These are phyloP conservation scores for Aramus guarauna DNA, from an alignment of 2,113 vertebrate species.

Conservation along the genomic window DNA sequence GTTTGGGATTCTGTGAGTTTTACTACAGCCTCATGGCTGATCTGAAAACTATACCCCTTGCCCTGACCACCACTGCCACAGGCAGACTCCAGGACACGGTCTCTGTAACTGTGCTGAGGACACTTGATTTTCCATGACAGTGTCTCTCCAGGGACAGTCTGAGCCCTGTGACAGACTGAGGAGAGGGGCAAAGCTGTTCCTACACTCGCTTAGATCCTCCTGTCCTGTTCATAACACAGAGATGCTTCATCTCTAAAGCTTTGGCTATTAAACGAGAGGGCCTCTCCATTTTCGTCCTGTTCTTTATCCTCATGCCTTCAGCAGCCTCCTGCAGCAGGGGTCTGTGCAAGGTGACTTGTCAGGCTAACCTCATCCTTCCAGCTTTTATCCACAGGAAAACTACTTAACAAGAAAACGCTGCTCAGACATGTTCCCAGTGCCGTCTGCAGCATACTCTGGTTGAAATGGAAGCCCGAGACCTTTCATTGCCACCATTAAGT, in stretches of 20 bases:
- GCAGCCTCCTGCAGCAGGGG: neutral
- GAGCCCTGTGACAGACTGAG: accelerated
- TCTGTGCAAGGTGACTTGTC: neutral
- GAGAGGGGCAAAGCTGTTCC: neutral
- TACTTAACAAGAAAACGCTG: neutral
- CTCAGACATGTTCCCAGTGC: neutral
- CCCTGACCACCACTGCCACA: neutral
- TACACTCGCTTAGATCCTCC: neutral
- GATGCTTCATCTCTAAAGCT: neutral
- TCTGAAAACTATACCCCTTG: neutral
- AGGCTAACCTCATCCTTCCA: neutral
- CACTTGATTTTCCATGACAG: accelerated
- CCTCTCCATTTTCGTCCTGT: neutral
- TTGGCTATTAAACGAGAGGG: neutral
- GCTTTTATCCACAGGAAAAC: neutral
- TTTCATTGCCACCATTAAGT: neutral
- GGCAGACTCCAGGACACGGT: neutral
- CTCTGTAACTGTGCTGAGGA: neutral
- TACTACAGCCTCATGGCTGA: neutral
- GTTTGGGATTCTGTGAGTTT: neutral
- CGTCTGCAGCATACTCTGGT: neutral
- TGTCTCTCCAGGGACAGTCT: neutral
- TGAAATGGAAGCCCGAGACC: neutral
- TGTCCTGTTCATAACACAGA: neutral
- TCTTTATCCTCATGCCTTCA: neutral